phyloP scores from a whole-genome alignment of 53 echinoderm and acorn worm species.

The Holothuria leucospilota region DNA sequence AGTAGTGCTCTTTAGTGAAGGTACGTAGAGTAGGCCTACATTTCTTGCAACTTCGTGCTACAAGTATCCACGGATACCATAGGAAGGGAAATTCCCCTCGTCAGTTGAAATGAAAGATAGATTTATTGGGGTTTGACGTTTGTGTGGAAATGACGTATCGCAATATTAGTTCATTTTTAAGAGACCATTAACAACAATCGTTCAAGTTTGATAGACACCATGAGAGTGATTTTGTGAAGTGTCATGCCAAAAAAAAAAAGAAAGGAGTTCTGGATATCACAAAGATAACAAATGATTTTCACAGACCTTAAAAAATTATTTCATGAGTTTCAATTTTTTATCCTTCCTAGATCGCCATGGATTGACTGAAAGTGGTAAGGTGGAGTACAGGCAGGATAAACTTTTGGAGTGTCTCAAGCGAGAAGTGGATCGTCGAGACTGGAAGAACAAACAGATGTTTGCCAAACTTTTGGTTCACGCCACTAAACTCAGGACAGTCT shows the following conservation, averaged over 20 bases:
- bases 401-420: conserved; percentile 86
- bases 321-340: background rate
- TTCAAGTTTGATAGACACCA: no score
- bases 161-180: no score
- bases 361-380: conserved; percentile 72
- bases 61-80: no score
- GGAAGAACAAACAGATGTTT: conserved; percentile 98
- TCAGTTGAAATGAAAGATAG: no score
- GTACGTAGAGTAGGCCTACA: conserved; percentile 56
- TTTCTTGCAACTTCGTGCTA: no score
- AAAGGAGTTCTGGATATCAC: background rate
- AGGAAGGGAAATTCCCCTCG: no score
- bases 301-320: background rate
- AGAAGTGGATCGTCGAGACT: conserved; percentile 95
- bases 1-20: conserved; percentile 84
- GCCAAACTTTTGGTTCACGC: conserved; percentile 94
- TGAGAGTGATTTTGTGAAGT: no score
- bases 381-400: conserved; percentile 81
- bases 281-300: background rate
- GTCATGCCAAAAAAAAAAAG: no score
- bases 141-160: no score
- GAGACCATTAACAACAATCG: no score
- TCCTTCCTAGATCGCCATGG: conserved; percentile 84
- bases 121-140: no score
- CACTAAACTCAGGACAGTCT: conserved; percentile 86